phyloP scores from a whole-genome alignment of 2,797 vertebrate species.

The Poeciliopsis paucimaculata region DNA sequence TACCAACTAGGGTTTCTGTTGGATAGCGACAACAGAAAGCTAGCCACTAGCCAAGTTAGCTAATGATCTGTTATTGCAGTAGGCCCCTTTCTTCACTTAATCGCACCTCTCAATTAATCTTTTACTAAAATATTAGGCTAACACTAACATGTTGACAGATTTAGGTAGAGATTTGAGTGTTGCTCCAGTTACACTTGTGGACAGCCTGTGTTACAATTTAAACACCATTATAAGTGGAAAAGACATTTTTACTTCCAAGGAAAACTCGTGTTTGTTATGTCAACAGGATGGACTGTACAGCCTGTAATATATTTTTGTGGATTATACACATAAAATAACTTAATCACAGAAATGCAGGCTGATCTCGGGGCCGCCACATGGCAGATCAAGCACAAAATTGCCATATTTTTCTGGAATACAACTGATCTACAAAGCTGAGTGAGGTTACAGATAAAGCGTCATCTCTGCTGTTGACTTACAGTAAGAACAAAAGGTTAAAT shows the following conservation, averaged over 20 bases:
- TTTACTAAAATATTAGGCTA: background rate
- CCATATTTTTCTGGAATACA: background rate
- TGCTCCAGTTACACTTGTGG: background rate
- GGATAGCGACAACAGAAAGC: background rate
- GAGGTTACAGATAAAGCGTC: background rate
- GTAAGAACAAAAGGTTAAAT: background rate
- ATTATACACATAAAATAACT: background rate
- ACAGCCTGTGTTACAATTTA: background rate
- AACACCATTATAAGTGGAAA: background rate
- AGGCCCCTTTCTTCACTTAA: background rate
- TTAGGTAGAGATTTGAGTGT: background rate
- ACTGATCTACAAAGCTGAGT: background rate
- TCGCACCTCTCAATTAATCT: background rate
- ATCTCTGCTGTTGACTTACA: background rate
- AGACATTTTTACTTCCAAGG: background rate
- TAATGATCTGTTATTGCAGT: background rate
- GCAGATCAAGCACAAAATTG: background rate
- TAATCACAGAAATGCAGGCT: background rate
- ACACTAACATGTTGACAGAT: background rate
- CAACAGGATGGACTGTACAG: too few species aligned
- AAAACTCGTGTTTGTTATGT: background rate
- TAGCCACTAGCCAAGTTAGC: background rate
- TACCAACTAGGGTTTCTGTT: background rate
- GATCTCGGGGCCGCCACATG: background rate
- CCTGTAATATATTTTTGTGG: background rate